A percentile compares a stretch with the other conserved stretches of the same genome.
Evolutionary conservation across 2,888 invertebrate species (phyloP).

Genomic region (Escarpia spicata): DNA sequence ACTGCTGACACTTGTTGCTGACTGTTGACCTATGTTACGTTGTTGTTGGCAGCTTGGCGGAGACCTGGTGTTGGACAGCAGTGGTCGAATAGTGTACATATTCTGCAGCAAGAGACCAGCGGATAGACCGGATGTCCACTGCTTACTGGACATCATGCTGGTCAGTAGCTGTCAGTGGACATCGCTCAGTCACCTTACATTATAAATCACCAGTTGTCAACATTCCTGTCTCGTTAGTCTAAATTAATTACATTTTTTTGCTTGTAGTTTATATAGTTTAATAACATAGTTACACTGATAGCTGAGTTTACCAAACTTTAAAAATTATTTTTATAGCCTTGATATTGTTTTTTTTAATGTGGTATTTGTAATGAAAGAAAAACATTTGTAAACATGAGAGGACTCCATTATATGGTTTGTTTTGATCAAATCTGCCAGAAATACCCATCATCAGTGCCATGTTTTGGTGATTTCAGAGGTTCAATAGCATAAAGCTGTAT

Average conservation of each 20-base stretch:
- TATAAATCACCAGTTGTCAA: too few relatives aligned
- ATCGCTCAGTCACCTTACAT: background rate
- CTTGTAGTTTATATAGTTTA: too few relatives aligned
- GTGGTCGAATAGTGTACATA: constrained; percentile 46
- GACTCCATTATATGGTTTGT: background rate
- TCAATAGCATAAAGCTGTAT: background rate
- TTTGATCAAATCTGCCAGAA: background rate
- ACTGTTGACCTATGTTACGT: too few relatives aligned
- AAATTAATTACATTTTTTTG: too few relatives aligned
- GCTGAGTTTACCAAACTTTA: background rate
- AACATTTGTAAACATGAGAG: background rate
- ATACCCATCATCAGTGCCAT: background rate
- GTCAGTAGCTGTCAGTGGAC: background rate
- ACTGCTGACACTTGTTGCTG: too few relatives aligned
- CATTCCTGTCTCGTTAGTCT: too few relatives aligned
- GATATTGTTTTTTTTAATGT: too few relatives aligned
- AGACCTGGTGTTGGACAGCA: constrained; percentile 52
- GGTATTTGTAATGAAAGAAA: background rate
- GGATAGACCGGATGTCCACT: constrained; percentile 51
- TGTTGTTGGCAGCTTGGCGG: constrained; percentile 53
- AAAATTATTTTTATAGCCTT: background rate
- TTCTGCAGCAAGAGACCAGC: constrained; percentile 50
- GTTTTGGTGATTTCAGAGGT: background rate
- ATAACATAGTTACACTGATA: background rate
- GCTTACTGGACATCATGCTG: constrained; percentile 32